Conservation (phyloP, 1,140 invertebrate species). For the Drosophila rhopaloa region DNA sequence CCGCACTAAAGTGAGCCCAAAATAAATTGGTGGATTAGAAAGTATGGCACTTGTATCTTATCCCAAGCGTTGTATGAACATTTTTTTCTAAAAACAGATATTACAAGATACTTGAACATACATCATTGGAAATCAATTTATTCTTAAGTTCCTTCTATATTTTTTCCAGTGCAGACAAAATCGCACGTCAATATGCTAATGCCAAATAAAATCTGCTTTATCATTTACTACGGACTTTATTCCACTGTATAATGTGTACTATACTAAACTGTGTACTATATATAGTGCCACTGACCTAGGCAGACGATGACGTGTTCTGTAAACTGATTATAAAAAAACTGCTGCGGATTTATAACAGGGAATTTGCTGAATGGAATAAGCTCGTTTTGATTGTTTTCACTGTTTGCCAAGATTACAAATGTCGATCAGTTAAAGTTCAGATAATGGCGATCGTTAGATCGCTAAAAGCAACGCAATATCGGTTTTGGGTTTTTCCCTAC, state of each 20-base stretch:
- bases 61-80: too few species aligned
- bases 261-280: conserved; percentile 9
- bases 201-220: conserved; percentile 52
- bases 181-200: conserved; percentile 48
- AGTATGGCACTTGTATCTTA: too few species aligned
- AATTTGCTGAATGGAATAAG: conserved; percentile 45
- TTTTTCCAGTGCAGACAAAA: conserved; percentile 21
- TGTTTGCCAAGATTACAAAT: conserved; percentile 24
- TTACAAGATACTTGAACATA: too few species aligned
- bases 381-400: conserved; percentile 23
- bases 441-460: conserved; percentile 25
- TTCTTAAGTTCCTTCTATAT: neutral
- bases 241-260: conserved; percentile 1
- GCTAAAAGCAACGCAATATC: conserved; percentile 30
- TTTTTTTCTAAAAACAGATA: too few species aligned
- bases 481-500: conserved; percentile 14
- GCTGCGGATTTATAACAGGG: conserved; percentile 16
- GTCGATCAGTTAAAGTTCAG: conserved; percentile 37
- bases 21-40: too few species aligned
- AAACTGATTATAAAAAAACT: conserved; percentile 47
- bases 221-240: conserved; percentile 39
- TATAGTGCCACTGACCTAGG: conserved; percentile 61
- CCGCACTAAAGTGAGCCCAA: too few species aligned
- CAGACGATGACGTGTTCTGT: conserved; percentile 53
- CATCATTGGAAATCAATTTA: too few species aligned